Base-by-base conservation (phyloP, 2,113 vertebrate species). In the Turdus rufiventris region DNA sequence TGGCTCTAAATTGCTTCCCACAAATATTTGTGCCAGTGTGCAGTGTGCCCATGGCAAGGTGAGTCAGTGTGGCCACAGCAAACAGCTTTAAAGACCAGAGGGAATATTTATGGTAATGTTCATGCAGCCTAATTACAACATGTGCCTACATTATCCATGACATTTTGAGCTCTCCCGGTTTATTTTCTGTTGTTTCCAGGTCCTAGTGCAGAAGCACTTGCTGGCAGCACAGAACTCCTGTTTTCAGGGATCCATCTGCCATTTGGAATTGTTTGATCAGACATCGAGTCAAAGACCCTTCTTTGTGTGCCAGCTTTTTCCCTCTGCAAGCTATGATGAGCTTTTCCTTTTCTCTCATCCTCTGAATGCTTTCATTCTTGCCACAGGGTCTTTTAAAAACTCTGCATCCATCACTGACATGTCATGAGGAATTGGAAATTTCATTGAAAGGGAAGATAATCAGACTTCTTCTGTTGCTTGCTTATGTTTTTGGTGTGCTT, bases 1-100 rank as follows among this genome's bases (percentile, higher is more conserved):
- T 88, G 80, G 80, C 75, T 93, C 57, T 78, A 20, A 80, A 81
- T 88, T 82, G 82, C 79, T 91, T 80, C 84, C 71, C 73, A 48
- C 95, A 93, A 81, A 96, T 85, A 82, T 82, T 96, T 88, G 85
- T 94, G 89, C 72, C 86, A 74, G 53, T 42, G 18, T 92, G 6
- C 66, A 47, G 75, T 74, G 38, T 68, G 75, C 89, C 93, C 1
- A 3, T 87, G 88, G 88, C 91, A 65, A 94, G 93, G 83, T 84
- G 91, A 91, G 85, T 63, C 85, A n/a, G 66, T 56, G 70, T 81
- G 90, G 85, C 91, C 89, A 33, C 8, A 80, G 82, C 72, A 91
- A 78, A 61, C 1, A 25, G 51, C 66, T 71, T 63, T 82, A 63
- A 76, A 83, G 60, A 88, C 47, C 87, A 78, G 42, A 88, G 58